phyloP scores from a whole-genome alignment of 1,140 invertebrate species.

The Saxidomus purpurata region DNA sequence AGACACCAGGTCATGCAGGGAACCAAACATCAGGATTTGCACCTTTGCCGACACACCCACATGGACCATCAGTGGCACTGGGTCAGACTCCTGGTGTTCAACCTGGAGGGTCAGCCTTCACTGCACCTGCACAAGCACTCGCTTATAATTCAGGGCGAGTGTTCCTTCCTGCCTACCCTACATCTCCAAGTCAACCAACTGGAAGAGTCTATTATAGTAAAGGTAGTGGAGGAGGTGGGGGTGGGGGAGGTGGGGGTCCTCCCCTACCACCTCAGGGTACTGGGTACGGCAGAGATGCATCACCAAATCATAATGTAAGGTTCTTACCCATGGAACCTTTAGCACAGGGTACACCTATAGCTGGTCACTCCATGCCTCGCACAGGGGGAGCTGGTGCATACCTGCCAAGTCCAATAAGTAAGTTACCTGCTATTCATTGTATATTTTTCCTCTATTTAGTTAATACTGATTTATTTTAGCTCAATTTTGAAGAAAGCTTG shows the following conservation, averaged over 20 bases:
- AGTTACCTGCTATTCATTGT: conserved; percentile 4
- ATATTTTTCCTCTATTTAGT: too few species aligned
- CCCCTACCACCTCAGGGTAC: not conserved
- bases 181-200: conserved; percentile 44
- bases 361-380: conserved; percentile 51
- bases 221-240: conserved; percentile 49
- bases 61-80: conserved; percentile 52
- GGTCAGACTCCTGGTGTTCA: conserved; percentile 15
- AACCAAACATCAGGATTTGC: conserved; percentile 51
- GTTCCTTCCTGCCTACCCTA: conserved; percentile 62
- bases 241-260: conserved; percentile 29
- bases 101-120: conserved; percentile 49
- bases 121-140: conserved; percentile 52
- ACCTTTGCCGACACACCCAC: conserved; percentile 48
- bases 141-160: conserved; percentile 60
- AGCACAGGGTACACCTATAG: conserved; percentile 65
- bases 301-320: conserved; percentile 45
- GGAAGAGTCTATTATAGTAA: conserved; percentile 56
- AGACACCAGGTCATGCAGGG: conserved; percentile 45
- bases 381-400: conserved; percentile 5
- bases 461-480: too few species aligned
- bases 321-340: conserved; percentile 58
- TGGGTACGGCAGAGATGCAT: conserved; percentile 1
- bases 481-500: too few species aligned
- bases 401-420: conserved; percentile 66